phyloP scores from a whole-genome alignment of 2,113 vertebrate species.

The Pithys albifrons region DNA sequence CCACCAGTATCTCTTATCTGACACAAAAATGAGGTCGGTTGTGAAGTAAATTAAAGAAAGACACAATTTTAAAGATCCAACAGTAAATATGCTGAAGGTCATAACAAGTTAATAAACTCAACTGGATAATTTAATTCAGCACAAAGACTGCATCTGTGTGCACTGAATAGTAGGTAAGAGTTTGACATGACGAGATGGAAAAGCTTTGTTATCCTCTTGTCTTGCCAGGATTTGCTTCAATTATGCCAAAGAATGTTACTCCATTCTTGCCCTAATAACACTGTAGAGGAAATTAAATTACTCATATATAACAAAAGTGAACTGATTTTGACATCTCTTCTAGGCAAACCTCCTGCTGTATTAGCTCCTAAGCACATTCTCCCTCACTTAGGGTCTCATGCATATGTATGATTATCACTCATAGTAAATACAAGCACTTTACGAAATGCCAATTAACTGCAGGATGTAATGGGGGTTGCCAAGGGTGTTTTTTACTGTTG shows the following conservation, averaged over 20 bases:
- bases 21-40: not conserved
- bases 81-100: slow-evolving; percentile 45
- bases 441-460: slow-evolving; percentile 27
- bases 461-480: slow-evolving; percentile 51
- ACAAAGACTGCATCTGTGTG: not conserved
- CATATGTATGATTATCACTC: slow-evolving; percentile 66
- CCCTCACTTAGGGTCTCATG: slow-evolving; percentile 63
- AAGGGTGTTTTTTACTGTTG: slow-evolving; percentile 40
- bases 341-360: slow-evolving; percentile 32
- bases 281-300: slow-evolving; percentile 69
- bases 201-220: slow-evolving; percentile 57
- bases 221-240: slow-evolving; percentile 62
- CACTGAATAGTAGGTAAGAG: slow-evolving; percentile 22
- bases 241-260: slow-evolving; percentile 60
- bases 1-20: not conserved
- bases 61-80: not conserved
- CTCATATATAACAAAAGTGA: slow-evolving; percentile 59
- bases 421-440: slow-evolving; percentile 61
- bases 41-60: not conserved
- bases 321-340: slow-evolving; percentile 68
- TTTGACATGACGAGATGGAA: slow-evolving; percentile 3
- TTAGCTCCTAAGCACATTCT: slow-evolving; percentile 36
- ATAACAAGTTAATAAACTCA: slow-evolving; percentile 49
- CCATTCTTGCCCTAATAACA: slow-evolving; percentile 67
- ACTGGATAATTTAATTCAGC: slow-evolving; percentile 23